Conservation (phyloP, 2,797 vertebrate genomes). For the Enteromius afrohamiltoni region DNA sequence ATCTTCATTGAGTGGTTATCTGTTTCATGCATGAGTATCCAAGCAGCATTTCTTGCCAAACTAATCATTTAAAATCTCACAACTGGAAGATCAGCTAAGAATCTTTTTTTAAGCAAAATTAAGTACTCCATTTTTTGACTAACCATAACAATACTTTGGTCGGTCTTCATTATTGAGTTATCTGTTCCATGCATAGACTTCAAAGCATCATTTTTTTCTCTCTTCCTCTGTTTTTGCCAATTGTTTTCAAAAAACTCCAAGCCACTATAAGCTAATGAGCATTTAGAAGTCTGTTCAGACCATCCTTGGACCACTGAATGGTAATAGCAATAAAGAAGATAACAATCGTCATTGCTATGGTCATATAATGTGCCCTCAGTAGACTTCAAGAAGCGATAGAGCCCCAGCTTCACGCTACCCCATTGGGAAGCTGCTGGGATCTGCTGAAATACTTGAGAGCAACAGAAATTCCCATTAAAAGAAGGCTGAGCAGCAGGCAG, state of each 20-base stretch:
- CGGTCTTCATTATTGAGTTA: conserved; percentile 24
- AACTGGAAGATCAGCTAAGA: conserved; percentile 32
- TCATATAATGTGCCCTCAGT: conserved; percentile 48
- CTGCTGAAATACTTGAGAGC: conserved; percentile 60
- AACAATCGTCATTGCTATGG: conserved; percentile 51
- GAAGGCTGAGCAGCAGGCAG: conserved; percentile 47
- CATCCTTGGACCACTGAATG: conserved; percentile 39
- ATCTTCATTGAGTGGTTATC: conserved; percentile 7
- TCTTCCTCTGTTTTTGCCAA: conserved; percentile 15
- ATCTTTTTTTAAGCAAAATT: conserved; percentile 34
- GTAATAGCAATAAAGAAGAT: conserved; percentile 53
- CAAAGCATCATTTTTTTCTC: not conserved
- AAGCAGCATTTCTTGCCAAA: not conserved
- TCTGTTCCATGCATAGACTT: conserved; percentile 7
- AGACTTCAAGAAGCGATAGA: conserved; percentile 42
- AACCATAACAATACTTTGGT: conserved; percentile 9
- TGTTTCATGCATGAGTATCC: conserved; percentile 3
- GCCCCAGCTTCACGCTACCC: conserved; percentile 33
- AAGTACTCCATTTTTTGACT: conserved; percentile 40
- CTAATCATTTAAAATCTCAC: conserved; percentile 35
- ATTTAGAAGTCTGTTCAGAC: conserved; percentile 38
- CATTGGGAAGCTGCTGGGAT: conserved; percentile 43
- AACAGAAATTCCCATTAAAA: conserved; percentile 62
- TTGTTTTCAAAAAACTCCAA: conserved; percentile 33
- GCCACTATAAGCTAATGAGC: conserved; percentile 21